phyloP scores from a whole-genome alignment of 23 tunicate genomes.

The Ascidia mentula region DNA sequence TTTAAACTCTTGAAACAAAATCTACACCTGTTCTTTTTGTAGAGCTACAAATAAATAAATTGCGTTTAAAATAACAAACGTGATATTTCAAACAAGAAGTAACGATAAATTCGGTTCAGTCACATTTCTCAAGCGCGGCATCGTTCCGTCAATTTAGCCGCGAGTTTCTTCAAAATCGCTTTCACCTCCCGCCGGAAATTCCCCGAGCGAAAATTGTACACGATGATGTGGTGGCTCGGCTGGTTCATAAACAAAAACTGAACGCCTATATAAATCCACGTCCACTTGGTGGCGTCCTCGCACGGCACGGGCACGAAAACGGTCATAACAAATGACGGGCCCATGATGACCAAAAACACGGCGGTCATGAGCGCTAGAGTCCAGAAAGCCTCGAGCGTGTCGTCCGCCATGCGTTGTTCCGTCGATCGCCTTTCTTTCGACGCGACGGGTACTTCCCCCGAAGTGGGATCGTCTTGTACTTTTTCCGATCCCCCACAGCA shows the following conservation, averaged over 20 bases:
- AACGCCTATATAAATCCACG: slow-evolving; percentile 15
- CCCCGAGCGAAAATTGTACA: not conserved
- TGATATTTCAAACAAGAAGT: too few species aligned
- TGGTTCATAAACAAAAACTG: slow-evolving; percentile 26
- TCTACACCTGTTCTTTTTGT: too few species aligned
- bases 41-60: too few species aligned
- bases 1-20: too few species aligned
- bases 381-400: slow-evolving; percentile 27
- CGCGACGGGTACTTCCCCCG: not conserved
- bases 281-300: slow-evolving; percentile 12
- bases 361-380: slow-evolving; percentile 13
- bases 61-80: too few species aligned
- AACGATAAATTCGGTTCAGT: too few species aligned
- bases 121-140: not conserved
- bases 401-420: not conserved
- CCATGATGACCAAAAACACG: slow-evolving; percentile 13
- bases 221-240: not conserved
- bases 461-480: not conserved
- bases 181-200: not conserved
- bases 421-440: not conserved
- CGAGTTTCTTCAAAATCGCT: not conserved
- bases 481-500: not conserved
- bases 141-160: not conserved
- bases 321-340: slow-evolving; percentile 16
- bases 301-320: slow-evolving; percentile 14